Conservation (phyloP, 2,113 vertebrate genomes). For the Sclerurus mexicanus region DNA sequence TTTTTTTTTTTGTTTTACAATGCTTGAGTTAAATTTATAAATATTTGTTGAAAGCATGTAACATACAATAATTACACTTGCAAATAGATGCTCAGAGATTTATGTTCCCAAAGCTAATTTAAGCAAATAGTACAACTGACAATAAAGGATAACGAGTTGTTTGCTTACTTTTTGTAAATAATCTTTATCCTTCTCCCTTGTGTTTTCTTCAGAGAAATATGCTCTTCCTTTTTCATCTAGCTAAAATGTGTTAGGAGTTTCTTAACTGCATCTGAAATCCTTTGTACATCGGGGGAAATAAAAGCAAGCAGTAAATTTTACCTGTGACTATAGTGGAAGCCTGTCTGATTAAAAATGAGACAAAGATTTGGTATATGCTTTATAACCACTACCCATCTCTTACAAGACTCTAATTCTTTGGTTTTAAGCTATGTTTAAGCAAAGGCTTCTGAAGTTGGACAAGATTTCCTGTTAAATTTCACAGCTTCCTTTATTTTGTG, state of each 20-base stretch:
- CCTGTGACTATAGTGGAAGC: not conserved
- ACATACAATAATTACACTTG: not conserved
- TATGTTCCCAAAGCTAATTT: slow-evolving; percentile 13
- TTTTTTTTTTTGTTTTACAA: not conserved
- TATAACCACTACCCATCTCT: not conserved
- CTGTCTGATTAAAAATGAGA: not conserved
- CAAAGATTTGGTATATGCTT: not conserved
- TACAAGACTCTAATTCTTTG: not conserved
- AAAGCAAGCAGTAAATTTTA: not conserved
- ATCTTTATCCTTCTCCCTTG: slow-evolving; percentile 1
- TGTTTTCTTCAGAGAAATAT: not conserved
- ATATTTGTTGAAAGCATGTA: not conserved
- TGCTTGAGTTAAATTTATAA: not conserved
- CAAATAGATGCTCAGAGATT: not conserved
- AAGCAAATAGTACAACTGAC: slow-evolving; percentile 1
- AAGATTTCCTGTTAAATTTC: not conserved
- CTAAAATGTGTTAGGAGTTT: not conserved
- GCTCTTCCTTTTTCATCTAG: not conserved
- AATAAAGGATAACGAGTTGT: slow-evolving; percentile 36
- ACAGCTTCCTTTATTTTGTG: not conserved
- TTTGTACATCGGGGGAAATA: not conserved
- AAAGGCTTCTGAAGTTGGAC: not conserved
- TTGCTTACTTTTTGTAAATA: slow-evolving; percentile 12
- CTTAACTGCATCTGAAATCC: not conserved
- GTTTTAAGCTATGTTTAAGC: not conserved